Evolutionary conservation across 1,140 invertebrate genomes (phyloP), one percentile per base, ranked within the genome.

Genomic region (Calliopsis andreniformis): DNA sequence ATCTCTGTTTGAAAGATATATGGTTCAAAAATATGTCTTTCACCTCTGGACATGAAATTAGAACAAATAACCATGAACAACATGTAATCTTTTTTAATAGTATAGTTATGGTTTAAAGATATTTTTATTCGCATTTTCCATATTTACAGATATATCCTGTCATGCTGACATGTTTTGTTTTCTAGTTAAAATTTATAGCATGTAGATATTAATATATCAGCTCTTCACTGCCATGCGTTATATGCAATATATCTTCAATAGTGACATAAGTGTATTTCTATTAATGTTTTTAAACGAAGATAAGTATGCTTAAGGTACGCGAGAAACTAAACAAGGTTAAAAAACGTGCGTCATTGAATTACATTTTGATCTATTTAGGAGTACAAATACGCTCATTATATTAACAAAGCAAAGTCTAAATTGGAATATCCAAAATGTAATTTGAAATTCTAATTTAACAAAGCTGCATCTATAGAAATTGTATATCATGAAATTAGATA

Each of bases 121-220:
- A 16, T 55, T 30, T 45, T 56, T 20, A 20, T 20, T 56, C 43
- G 0, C 56, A 55, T 30, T 42, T 42, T 7, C 43, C 14, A 49
- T 51, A 71, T 62, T 63, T 53, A 64, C n/a, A 0, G 16, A 42
- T 47, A 20, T 39, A 67, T 45, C 20, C 45, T 14, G 14, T 0
- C 20, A 4, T 5, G 0, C 3, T 42, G 16, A 30, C 23, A 56
- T 66, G 61, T 73, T 73, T 45, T 73, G 61, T 73, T 73, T 73
- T 53, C 32, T 66, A 25, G n/a, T 73, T 73, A 16, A 66, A 72
- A 66, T 73, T 66, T 73, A 73, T 73, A 25, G 14, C 23, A 8
- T 20, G 28, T 32, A 72, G 28, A 73, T 45, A 39, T 42, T 73
- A 73, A 66, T 53, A 64, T 53, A 47, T 20, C 12, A 35, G 42